Percentiles rank a stretch among this genome's conserved stretches.
Evolutionary conservation across 1,140 invertebrate species (phyloP).

Genomic region (Harpegnathos saltator): DNA sequence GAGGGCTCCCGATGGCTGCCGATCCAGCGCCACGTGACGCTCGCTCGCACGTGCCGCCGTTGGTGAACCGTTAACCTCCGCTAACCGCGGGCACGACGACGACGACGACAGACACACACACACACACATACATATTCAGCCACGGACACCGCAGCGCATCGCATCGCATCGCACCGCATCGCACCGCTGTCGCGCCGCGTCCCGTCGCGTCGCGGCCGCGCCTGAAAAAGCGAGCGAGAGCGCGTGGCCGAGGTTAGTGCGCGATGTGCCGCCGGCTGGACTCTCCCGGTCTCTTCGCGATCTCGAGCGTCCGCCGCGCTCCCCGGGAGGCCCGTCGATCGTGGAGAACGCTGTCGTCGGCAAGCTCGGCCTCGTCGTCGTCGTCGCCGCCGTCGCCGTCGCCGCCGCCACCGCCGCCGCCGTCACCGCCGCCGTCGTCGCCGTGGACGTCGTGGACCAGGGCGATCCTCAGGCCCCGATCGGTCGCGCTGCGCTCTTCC

Average conservation of each 20-base stretch:
- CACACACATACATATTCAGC: slow-evolving; percentile 28
- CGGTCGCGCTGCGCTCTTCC: slow-evolving; percentile 51
- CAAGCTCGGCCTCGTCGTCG: slow-evolving; percentile 24
- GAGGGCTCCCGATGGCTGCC: too few relatives aligned
- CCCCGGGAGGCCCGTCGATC: slow-evolving; percentile 34
- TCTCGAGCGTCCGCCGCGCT: slow-evolving; percentile 34
- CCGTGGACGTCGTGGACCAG: slow-evolving; percentile 49
- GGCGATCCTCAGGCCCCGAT: slow-evolving; percentile 52
- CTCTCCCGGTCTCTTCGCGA: slow-evolving; percentile 68
- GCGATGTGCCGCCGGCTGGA: slow-evolving; percentile 75
- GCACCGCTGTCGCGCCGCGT: slow-evolving; percentile 15
- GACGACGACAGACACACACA: slow-evolving; percentile 16
- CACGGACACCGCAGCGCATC: too few relatives aligned
- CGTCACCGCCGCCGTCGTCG: slow-evolving; percentile 9
- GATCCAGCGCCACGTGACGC: slow-evolving; percentile 11
- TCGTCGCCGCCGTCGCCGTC: slow-evolving; percentile 4
- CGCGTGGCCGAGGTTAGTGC: slow-evolving; percentile 65
- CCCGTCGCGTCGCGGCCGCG: background rate
- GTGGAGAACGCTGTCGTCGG: slow-evolving; percentile 34
- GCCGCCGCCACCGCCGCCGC: slow-evolving; percentile 16
- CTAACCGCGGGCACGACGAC: slow-evolving; percentile 3
- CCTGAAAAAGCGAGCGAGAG: slow-evolving; percentile 55
- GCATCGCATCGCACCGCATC: slow-evolving; percentile 22
- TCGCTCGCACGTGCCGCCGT: slow-evolving; percentile 4
- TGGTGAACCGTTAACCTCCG: slow-evolving; percentile 56